Conservation (phyloP, 92 coral and sea anemone species). For the Montipora capitata region DNA sequence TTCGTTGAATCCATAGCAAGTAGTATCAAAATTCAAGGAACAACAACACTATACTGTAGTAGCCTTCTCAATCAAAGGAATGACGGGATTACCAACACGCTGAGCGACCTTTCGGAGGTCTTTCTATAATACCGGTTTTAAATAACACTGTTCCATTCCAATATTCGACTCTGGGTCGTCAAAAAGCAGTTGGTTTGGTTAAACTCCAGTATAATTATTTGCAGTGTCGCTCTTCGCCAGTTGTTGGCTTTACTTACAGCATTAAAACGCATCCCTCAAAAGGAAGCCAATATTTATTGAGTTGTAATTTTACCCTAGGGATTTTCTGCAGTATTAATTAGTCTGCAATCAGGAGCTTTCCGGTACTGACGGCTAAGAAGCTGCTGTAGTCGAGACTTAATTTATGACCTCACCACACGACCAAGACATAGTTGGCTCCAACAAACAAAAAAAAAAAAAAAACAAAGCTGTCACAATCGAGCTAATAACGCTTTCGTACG, state of each 20-base stretch:
- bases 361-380: constrained; percentile 14
- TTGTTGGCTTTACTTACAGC: constrained; percentile 20
- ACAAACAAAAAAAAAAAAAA: background rate
- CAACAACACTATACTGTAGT: no score
- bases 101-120: constrained; percentile 25
- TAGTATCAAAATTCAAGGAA: background rate
- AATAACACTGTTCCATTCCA: constrained; percentile 36
- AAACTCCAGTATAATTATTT: background rate
- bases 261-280: background rate
- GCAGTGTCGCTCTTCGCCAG: background rate
- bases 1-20: constrained; percentile 29
- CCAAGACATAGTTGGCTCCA: constrained; percentile 2
- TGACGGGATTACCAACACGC: background rate
- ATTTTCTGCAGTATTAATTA: constrained; percentile 43
- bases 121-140: constrained; percentile 40
- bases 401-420: constrained; percentile 21
- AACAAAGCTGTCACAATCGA: background rate
- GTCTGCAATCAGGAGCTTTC: constrained; percentile 24
- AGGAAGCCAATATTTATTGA: constrained; percentile 46
- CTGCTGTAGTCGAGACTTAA: constrained; percentile 9
- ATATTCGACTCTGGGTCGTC: background rate
- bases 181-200: background rate
- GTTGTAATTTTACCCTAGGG: constrained; percentile 14
- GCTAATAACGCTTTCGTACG: background rate
- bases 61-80: background rate